Evolutionary conservation across 2,797 vertebrate genomes (phyloP), one percentile per base, ranked within the genome.

Genomic region (Sebastes diaconus): DNA sequence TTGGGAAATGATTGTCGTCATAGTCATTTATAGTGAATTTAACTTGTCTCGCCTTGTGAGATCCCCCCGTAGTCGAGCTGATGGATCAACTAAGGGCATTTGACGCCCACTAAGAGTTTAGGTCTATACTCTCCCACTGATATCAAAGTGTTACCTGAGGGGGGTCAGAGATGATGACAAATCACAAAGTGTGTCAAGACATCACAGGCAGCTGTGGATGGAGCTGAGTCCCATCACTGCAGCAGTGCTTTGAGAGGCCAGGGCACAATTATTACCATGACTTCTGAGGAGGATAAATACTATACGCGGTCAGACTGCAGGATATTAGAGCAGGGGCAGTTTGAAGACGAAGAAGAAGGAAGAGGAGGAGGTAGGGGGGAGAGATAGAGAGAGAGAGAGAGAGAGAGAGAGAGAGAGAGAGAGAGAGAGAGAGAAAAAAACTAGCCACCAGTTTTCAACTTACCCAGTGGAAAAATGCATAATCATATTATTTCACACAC

Each of bases 401-500:
- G 13, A 39, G 39, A 16, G 39, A 42, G 39, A 42, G 39, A 16
- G 5, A 42, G 39, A 42, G 39, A 16, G 39, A 42, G 39, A 42
- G 39, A 42, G 39, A 42, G 24, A 10, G 16, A 8, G 14, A 4
- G 2, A 4, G 3, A 18, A 3, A 55, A 32, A 68, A 67, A 70
- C 72, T 81, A 76, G 88, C 91, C 90, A 88, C 90, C 90, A 87
- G 86, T 93, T 93, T 80, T 85, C 81, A 91, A 93, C 90, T 91
- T 90, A 91, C 91, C 93, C 93, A 93, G 92, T 91, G 92, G 93
- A 94, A 89, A 92, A 94, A 95, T 74, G 91, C 91, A 93, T 94
- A 94, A 94, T 94, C 92, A 94, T 93, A 93, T 94, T 95, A 94
- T 94, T 95, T 95, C 92, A 94, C 92, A 93, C 93, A 92, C 90